Conservation (phyloP, 2,888 invertebrate genomes). For the Zygogramma bicolorata region DNA sequence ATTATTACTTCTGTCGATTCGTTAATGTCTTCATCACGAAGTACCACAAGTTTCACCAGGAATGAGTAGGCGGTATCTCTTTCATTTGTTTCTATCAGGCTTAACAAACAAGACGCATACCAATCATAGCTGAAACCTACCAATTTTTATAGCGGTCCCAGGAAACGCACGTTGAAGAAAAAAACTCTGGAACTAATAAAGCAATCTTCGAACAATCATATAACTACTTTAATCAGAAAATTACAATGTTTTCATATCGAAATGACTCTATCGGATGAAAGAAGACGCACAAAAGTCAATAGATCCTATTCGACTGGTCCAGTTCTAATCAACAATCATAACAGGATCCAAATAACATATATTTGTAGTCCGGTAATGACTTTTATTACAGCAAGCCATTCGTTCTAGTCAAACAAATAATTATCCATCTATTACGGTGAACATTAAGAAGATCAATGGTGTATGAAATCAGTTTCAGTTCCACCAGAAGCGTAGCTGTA, state of each 20-base stretch:
- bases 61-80: background rate
- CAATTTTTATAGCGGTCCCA: background rate
- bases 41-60: background rate
- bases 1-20: background rate
- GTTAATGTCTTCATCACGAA: background rate
- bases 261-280: background rate
- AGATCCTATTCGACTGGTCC: background rate
- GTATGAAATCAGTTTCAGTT: conserved; percentile 18
- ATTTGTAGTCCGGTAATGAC: conserved; percentile 12
- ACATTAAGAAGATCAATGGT: conserved; percentile 23
- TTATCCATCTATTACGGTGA: conserved; percentile 19
- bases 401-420: conserved; percentile 22
- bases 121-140: background rate
- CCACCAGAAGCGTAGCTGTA: conserved; percentile 14
- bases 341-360: conserved; percentile 7
- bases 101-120: background rate
- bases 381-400: conserved; percentile 12
- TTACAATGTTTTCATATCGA: background rate
- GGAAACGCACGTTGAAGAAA: background rate
- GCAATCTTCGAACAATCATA: background rate
- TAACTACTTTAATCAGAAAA: background rate
- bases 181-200: background rate
- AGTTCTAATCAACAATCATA: conserved; percentile 1
- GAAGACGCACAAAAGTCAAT: background rate
- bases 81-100: background rate